Conservation (phyloP, 2,888 invertebrate genomes). For the Meteorus colon region DNA sequence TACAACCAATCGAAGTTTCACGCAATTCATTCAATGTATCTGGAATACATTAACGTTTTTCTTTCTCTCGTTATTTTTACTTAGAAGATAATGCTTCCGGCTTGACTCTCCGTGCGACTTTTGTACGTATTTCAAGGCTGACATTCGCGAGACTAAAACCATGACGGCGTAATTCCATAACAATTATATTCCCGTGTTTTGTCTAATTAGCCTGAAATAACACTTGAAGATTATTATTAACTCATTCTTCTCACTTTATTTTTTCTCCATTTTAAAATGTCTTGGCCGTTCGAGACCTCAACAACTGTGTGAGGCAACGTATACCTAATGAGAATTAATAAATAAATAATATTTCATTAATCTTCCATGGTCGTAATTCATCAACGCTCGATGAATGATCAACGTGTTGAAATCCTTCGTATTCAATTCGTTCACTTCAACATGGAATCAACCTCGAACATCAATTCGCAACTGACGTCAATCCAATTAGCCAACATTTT, state of each 20-base stretch:
- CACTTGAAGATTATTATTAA: conserved; percentile 45
- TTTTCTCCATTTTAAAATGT: background rate
- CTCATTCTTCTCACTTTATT: conserved; percentile 15
- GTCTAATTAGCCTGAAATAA: conserved; percentile 48
- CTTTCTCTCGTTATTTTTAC: conserved; percentile 2
- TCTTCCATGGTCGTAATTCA: conserved; percentile 12
- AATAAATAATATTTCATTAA: conserved; percentile 4
- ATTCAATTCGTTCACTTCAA: background rate
- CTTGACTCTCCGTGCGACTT: conserved; percentile 15
- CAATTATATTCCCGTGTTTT: conserved; percentile 47
- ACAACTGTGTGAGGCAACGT: conserved; percentile 10
- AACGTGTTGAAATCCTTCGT: background rate
- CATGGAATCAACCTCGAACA: background rate
- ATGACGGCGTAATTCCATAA: conserved; percentile 35
- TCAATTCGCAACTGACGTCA: background rate
- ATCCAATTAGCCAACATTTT: background rate
- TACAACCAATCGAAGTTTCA: conserved; percentile 26
- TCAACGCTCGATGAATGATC: conserved; percentile 8
- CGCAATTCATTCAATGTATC: conserved; percentile 3
- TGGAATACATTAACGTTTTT: conserved; percentile 12
- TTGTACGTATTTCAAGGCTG: conserved; percentile 32
- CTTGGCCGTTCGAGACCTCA: background rate
- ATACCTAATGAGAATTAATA: background rate
- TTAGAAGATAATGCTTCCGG: conserved; percentile 25
- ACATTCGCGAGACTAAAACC: conserved; percentile 14